Base-by-base conservation (phyloP, 1,140 invertebrate species). In the Hyles euphorbiae region DNA sequence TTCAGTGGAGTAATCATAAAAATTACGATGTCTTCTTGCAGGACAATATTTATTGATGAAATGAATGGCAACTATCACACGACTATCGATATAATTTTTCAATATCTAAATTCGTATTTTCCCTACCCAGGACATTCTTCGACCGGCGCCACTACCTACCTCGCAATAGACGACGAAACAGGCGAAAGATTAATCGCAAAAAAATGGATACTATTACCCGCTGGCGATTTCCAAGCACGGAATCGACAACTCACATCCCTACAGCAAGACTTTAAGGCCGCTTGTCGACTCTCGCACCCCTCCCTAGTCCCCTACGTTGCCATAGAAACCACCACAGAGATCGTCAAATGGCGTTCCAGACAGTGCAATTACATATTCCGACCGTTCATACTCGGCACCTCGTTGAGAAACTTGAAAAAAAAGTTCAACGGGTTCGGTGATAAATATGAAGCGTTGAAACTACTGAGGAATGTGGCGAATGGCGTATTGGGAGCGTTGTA, bases 251-350 rank as follows among this genome's bases (percentile, higher is more conserved):
- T 94, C 10, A 82, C 80, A 12, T 89, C 88, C 43, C 85, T 95
- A 56, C 94, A 96, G 74, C 92, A 94, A 72, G 95, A 96, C 82
- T 74, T 95, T 9, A 92, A 92, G 78, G 90, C 92, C 52, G 87
- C 96, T 36, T 87, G 91, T 33, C 91, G 91, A 71, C 75, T 96
- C 2, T 89, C 91, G 72, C 94, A 95, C 81, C 71, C 83, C 6
- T 92, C 94, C 76, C 81, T 96, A 12, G 89, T 93, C 9, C 91
- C 93, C 61, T 96, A 95, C 86, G 78, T 93, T 43, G 93, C 93
- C 50, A 92, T 95, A 79, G 92, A 92, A 73, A 91, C 91, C 67
- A 60, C 87, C 3, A 78, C 72, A 59, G 82, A 87, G 55, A 90
- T 92, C 22, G 88, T 82, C 48, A 90, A 92, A 53, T 89, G 87